Evolutionary conservation across 2,113 vertebrate genomes (phyloP).

Genomic region (Rhinopomastus cyanomelas): DNA sequence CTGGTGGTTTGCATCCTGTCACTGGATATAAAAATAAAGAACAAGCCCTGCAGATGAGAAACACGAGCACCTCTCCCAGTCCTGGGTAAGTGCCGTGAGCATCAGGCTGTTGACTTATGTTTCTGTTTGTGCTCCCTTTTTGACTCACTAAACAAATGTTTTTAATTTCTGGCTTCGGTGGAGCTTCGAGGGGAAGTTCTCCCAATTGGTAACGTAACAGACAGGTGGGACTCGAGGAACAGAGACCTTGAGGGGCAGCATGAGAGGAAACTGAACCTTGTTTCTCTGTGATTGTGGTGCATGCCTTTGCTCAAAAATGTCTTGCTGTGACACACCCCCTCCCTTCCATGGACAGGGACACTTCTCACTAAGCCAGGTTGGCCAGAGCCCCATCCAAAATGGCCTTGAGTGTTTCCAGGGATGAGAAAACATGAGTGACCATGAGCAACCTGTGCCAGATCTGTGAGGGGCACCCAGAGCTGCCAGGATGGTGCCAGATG

Average conservation of each 20-base stretch:
- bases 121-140: not conserved
- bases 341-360: too few species aligned
- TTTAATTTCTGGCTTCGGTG: not conserved
- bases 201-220: not conserved
- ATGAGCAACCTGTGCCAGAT: too few species aligned
- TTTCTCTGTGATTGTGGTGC: not conserved
- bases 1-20: not conserved
- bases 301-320: not conserved
- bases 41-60: not conserved
- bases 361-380: too few species aligned
- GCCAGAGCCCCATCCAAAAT: too few species aligned
- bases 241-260: not conserved
- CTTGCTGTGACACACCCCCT: not conserved
- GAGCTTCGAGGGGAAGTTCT: not conserved
- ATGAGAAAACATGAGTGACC: too few species aligned
- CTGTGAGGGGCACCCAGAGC: too few species aligned
- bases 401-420: too few species aligned
- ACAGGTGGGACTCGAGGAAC: not conserved
- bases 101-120: not conserved
- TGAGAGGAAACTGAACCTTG: not conserved
- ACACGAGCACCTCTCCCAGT: not conserved
- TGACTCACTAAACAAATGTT: not conserved
- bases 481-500: too few species aligned
- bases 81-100: not conserved
- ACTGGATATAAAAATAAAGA: not conserved